Conservation (phyloP, 2,113 vertebrate genomes). For the Phalacrocorax pelagicus region DNA sequence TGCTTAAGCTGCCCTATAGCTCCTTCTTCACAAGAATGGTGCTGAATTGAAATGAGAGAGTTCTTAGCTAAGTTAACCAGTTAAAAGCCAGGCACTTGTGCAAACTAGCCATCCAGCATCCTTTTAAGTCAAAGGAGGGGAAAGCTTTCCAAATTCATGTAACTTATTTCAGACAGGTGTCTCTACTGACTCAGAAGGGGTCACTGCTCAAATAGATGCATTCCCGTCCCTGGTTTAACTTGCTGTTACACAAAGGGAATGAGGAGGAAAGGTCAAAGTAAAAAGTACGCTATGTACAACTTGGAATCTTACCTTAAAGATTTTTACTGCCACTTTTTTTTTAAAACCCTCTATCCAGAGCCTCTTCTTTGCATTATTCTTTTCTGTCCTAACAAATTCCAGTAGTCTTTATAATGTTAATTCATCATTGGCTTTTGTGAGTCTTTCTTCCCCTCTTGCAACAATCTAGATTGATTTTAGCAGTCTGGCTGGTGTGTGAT, state of each 20-base stretch:
- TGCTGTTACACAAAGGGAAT: background rate
- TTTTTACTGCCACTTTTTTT: background rate
- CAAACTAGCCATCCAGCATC: background rate
- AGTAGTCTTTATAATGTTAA: background rate
- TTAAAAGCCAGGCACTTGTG: background rate
- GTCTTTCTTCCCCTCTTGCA: background rate
- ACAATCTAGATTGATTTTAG: background rate
- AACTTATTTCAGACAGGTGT: background rate
- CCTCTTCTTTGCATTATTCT: background rate
- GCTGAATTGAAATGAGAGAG: background rate
- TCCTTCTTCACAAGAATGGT: background rate
- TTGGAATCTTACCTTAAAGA: background rate
- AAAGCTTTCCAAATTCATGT: background rate
- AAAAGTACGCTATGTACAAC: background rate
- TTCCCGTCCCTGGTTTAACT: background rate
- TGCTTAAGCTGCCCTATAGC: background rate
- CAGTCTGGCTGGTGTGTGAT: background rate
- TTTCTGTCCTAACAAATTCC: background rate
- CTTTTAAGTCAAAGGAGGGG: background rate
- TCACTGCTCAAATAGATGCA: background rate
- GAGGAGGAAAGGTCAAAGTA: background rate
- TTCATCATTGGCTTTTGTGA: background rate
- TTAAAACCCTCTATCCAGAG: background rate
- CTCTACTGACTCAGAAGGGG: background rate
- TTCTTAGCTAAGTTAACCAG: background rate